Evolutionary conservation across 2,888 invertebrate species (phyloP).

Genomic region (Dryobotodes eremita): DNA sequence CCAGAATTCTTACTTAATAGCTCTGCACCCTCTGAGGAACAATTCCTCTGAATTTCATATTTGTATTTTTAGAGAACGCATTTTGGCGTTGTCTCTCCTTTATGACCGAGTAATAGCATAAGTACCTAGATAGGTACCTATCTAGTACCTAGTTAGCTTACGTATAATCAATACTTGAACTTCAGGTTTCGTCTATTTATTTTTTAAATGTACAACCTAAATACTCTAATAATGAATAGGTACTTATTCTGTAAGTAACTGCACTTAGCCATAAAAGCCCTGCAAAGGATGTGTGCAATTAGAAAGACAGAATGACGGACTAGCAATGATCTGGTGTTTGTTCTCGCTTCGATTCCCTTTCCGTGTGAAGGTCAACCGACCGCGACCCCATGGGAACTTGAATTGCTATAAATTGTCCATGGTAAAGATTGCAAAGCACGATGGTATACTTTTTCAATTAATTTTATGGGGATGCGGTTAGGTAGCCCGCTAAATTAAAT

Average conservation of each 20-base stretch:
- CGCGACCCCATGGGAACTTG: conserved; percentile 41
- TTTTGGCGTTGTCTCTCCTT: background rate
- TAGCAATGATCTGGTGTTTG: conserved; percentile 30
- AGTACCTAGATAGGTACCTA: background rate
- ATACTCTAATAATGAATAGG: background rate
- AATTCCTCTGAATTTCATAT: background rate
- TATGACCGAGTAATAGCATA: background rate
- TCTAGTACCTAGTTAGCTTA: background rate
- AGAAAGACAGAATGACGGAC: conserved; percentile 18
- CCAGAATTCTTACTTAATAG: conserved; percentile 17
- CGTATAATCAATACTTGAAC: no score
- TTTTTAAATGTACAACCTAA: background rate
- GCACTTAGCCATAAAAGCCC: background rate
- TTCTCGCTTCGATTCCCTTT: conserved; percentile 48
- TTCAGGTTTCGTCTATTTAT: background rate
- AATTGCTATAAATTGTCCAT: background rate
- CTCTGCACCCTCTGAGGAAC: background rate
- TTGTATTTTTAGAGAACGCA: background rate
- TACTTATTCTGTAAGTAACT: background rate
- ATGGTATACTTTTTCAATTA: background rate
- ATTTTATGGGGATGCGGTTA: background rate
- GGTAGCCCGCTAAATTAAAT: background rate
- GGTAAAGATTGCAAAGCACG: background rate
- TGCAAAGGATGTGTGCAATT: conserved; percentile 29
- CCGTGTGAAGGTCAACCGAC: conserved; percentile 35